Evolutionary conservation across 2,888 invertebrate genomes (phyloP), one percentile per base, ranked within the genome.

Genomic region (Oithona nana): DNA sequence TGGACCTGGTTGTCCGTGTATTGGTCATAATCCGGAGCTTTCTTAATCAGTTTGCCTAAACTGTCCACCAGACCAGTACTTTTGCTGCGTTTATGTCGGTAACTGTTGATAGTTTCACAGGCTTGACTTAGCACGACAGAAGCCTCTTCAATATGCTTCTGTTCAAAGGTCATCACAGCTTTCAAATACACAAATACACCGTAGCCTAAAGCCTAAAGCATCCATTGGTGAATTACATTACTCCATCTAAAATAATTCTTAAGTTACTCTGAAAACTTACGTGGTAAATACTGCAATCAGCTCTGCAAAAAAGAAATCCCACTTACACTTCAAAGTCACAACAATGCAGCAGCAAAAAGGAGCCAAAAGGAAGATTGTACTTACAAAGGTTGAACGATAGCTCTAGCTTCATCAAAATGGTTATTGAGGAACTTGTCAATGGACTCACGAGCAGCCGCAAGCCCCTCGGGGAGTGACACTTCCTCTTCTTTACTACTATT

Each of bases 391-490:
- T 80, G 79, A 79, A 92, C 81, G 64, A 59, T 59, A n/a, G 20
- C 50, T 24, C 81, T 81, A 0, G 94, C 93, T 69, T 86, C 83
- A 13, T 80, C 77, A 67, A 93, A 86, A 71, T 86, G 83, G 73
- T 95, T 95, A 73, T 90, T 90, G 72, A 95, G 88, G 73, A 94
- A 95, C 68, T 83, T 82, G 70, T 84, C 79, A n/a, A 93, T 81
- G 0, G 90, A 89, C 60, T 78, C 73, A 70, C 83, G 83, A 16
- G 86, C 83, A 69, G 92, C 88, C 61, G 79, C 78, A 66, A 92
- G 79, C 1, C 88, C 81, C 30, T 79, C 77, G 49, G 80, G 76
- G 67, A 89, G 70, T 61, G 64, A 63, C 64, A 65, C 13, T n/a
- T 20, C 29, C 16, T 57, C 39, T n/a, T 31, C 57, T 3, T 28